Base-by-base conservation (phyloP, 1,140 invertebrate species). In the Oscheius sp. region DNA sequence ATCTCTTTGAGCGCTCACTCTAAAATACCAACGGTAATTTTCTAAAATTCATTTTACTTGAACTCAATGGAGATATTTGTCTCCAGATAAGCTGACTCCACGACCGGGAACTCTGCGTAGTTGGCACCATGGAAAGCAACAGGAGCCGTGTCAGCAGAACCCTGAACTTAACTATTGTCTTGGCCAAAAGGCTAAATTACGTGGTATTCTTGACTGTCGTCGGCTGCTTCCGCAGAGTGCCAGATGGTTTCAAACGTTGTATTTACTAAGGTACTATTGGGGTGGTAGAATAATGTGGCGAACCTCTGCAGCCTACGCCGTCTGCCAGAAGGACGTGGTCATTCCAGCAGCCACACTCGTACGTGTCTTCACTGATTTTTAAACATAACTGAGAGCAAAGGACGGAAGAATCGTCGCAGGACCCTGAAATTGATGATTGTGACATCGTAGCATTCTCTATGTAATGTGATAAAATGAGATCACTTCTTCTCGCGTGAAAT, bases 41-140 rank as follows among this genome's bases (percentile, higher is more conserved):
- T 7, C 26, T 49, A 13, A 34, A n/a, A n/a, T n/a, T n/a, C n/a
- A n/a, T 1, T 29, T 20, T 31, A 68, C 67, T 61, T 68, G 35
- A 68, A 68, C 28, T 68, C 49, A 29, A 68, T 58, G n/a, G 67
- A 59, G 15, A 68, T 68, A 29, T 68, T 68, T 26, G 67, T 68
- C 7, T 68, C 67, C 23, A 68, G 34, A 49, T 68, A 68, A 26
- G 67, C 32, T n/a, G 52, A 32, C 20, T 68, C 52, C 29, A 36
- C 55, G 26, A 68, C 35, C 13, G 67, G 34, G 45, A 68, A 68
- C 35, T 68, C 67, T 36, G 55, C 52, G 15, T 68, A 68, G 35
- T 68, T 68, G 3, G 49, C 38, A 34, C 67, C 52, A 28, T 20
- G 38, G 35, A 68, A 68, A 1, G 67, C 32, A 32, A 68, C 26